Conservation (phyloP, 2,113 vertebrate species). For the Coregonus clupeaformis region DNA sequence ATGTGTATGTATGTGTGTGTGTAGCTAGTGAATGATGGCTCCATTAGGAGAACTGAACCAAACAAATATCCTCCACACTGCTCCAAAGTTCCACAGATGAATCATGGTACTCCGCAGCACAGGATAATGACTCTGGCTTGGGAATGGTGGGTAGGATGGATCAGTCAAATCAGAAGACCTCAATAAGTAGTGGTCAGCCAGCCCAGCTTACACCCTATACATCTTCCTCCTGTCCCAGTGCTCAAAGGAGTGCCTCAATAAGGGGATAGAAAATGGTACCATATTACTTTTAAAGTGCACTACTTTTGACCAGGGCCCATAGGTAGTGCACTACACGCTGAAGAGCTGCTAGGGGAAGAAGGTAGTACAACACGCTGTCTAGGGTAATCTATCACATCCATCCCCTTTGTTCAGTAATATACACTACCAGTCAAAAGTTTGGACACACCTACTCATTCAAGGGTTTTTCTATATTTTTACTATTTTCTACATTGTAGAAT, state of each 20-base stretch:
- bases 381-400: no score
- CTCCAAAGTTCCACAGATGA: not conserved
- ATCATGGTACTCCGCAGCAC: not conserved
- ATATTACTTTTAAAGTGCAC: no score
- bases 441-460: no score
- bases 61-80: not conserved
- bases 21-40: not conserved
- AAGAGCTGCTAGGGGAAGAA: no score
- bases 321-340: no score
- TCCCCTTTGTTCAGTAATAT: no score
- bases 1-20: not conserved
- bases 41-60: not conserved
- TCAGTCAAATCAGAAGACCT: not conserved
- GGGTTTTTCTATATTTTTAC: no score
- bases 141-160: no score
- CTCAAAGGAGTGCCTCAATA: not conserved
- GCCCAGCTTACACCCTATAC: not conserved
- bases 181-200: not conserved
- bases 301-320: no score
- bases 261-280: not conserved
- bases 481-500: no score
- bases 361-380: no score
- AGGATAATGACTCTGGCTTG: not conserved
- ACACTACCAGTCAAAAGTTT: no score
- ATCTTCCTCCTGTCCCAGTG: not conserved